phyloP scores from a whole-genome alignment of 2,113 vertebrate species.

The Catagonus wagneri region DNA sequence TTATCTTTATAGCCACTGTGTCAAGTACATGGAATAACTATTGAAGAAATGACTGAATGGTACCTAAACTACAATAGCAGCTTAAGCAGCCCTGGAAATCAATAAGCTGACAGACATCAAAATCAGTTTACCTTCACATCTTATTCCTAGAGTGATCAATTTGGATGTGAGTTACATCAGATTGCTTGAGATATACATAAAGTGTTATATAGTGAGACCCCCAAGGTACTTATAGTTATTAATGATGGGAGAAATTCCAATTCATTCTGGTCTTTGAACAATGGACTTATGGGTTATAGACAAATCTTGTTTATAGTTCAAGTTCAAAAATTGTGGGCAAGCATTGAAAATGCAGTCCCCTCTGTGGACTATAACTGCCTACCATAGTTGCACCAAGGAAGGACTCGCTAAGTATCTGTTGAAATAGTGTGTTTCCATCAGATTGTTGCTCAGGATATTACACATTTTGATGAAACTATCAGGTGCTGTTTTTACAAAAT shows the following conservation, averaged over 20 bases:
- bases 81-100: not conserved
- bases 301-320: not conserved
- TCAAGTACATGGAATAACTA: constrained; percentile 7
- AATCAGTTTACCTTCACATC: not conserved
- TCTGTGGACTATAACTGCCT: not conserved
- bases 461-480: not conserved
- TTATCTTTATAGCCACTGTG: not conserved
- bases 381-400: not conserved
- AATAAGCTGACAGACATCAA: not conserved
- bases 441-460: not conserved
- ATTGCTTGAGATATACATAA: not conserved
- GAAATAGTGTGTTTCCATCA: not conserved
- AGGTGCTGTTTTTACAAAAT: not conserved
- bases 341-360: constrained; percentile 33
- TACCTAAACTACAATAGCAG: not conserved
- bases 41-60: constrained; percentile 26
- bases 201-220: not conserved
- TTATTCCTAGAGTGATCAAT: not conserved
- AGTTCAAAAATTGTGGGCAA: not conserved
- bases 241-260: not conserved
- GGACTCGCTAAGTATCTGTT: not conserved
- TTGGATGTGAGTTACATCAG: not conserved
- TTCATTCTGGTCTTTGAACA: constrained; percentile 31
- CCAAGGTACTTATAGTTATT: not conserved
- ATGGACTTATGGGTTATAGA: not conserved